phyloP scores from a whole-genome alignment of 2,888 invertebrate species.

The Nebria brevicollis region DNA sequence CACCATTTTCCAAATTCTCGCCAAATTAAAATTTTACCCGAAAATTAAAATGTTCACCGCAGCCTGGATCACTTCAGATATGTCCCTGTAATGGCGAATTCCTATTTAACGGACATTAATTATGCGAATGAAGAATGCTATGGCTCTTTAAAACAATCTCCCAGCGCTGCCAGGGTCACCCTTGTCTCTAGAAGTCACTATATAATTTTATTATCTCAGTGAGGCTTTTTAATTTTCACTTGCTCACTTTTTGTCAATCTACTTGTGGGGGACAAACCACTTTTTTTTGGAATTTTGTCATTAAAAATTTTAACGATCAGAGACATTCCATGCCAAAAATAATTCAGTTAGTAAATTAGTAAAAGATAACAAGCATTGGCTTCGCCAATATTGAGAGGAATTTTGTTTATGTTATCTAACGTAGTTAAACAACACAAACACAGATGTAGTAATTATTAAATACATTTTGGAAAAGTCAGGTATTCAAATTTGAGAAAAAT shows the following conservation, averaged over 20 bases:
- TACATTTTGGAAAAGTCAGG: no score
- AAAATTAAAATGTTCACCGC: conserved; percentile 36
- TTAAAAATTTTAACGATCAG: neutral
- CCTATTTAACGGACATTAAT: conserved; percentile 35
- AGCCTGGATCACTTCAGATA: conserved; percentile 5
- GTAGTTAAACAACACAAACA: no score
- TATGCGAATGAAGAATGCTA: conserved; percentile 41
- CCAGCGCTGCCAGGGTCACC: conserved; percentile 3
- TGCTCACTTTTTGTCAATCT: neutral
- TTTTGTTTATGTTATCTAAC: no score
- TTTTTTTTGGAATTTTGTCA: neutral
- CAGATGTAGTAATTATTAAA: no score
- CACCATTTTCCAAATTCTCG: conserved; percentile 9
- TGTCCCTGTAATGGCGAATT: conserved; percentile 29
- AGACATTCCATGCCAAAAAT: neutral
- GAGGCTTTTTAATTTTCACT: conserved; percentile 37
- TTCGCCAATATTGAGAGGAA: no score
- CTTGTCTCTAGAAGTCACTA: conserved; percentile 11
- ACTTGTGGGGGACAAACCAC: neutral
- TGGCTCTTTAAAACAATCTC: conserved; percentile 27
- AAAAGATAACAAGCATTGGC: neutral
- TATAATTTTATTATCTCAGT: conserved; percentile 42
- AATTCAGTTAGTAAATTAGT: neutral
- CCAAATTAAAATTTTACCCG: conserved; percentile 30
- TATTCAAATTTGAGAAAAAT: no score